These are phyloP conservation scores for Tragelaphus oryx DNA, from an alignment of 2,797 vertebrate species.

Conservation along the genomic window DNA sequence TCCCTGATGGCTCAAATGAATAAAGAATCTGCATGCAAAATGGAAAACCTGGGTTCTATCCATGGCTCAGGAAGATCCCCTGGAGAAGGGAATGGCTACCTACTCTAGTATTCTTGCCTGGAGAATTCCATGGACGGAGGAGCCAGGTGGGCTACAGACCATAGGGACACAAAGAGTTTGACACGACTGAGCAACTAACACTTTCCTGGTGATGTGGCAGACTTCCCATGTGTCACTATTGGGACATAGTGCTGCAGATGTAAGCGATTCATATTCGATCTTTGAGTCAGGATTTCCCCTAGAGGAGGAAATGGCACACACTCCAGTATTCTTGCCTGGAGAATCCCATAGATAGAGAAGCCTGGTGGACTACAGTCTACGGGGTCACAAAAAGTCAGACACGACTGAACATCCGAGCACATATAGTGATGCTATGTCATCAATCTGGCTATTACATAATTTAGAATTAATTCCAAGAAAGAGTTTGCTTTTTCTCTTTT, in stretches of 20 bases:
- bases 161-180: neutral
- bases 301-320: neutral
- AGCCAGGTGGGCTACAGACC: neutral
- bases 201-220: neutral
- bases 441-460: neutral
- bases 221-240: neutral
- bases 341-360: neutral
- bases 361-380: neutral
- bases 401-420: neutral
- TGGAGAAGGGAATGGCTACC: neutral
- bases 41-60: neutral
- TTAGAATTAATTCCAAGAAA: conserved; percentile 10
- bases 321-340: neutral
- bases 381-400: neutral
- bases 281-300: neutral
- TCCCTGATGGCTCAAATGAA: neutral
- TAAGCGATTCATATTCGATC: neutral
- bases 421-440: neutral
- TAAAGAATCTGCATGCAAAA: neutral
- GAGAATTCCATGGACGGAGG: neutral
- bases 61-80: neutral
- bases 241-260: neutral
- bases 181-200: neutral
- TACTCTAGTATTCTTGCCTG: neutral
- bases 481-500: neutral